These are phyloP conservation scores for Oophaga pumilio DNA, from an alignment of 2,113 vertebrate genomes.

Conservation along the genomic window DNA sequence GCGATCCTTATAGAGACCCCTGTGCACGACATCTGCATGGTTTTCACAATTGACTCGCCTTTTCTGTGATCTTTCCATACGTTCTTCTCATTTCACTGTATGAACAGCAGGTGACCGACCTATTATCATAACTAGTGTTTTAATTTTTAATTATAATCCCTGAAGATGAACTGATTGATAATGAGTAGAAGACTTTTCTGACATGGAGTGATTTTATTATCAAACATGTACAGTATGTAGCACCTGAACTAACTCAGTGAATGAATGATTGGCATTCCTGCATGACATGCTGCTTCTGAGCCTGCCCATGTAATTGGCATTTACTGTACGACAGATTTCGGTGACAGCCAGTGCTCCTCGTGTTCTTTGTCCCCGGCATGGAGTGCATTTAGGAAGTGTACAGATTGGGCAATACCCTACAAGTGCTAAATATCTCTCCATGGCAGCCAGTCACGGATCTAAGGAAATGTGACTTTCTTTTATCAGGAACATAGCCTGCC, in stretches of 20 bases:
- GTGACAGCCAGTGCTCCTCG: neutral
- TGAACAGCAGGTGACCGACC: neutral
- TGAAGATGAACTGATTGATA: neutral
- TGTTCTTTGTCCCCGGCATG: neutral
- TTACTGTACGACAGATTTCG: neutral
- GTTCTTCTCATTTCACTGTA: neutral
- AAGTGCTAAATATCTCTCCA: neutral
- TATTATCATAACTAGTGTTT: neutral
- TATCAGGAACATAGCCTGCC: neutral
- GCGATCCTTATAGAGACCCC: neutral
- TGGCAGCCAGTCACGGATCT: conserved; percentile 9
- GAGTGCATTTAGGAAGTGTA: neutral
- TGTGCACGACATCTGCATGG: neutral
- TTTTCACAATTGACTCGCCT: neutral
- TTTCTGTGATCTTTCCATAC: neutral
- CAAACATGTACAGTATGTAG: neutral
- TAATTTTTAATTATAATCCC: neutral
- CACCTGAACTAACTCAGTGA: neutral
- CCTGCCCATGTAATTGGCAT: neutral
- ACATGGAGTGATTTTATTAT: neutral
- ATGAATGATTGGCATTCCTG: neutral
- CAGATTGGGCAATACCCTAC: conserved; percentile 18
- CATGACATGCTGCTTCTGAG: neutral
- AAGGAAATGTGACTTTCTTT: conserved; percentile 23
- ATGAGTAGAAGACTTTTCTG: neutral